phyloP scores from a whole-genome alignment of 2,113 vertebrate species.

The Dicerorhinus sumatrensis region DNA sequence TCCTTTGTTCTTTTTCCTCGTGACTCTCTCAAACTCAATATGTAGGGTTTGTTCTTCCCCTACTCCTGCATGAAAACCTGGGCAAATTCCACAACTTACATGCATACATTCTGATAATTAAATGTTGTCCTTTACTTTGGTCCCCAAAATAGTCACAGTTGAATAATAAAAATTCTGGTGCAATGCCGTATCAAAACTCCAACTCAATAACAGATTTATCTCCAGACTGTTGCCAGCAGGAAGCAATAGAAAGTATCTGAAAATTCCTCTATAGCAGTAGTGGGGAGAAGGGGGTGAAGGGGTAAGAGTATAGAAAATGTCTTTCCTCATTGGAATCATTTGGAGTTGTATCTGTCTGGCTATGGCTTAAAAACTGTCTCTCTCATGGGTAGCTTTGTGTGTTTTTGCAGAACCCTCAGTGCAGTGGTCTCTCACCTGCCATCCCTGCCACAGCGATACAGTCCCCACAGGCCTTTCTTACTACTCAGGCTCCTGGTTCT shows the following conservation, averaged over 20 bases:
- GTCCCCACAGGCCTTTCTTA: background rate
- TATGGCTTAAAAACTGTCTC: background rate
- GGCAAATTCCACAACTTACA: background rate
- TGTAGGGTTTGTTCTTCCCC: background rate
- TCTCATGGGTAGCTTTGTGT: background rate
- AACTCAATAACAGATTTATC: background rate
- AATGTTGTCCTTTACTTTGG: background rate
- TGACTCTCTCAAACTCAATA: background rate
- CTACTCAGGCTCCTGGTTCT: background rate
- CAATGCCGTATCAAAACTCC: background rate
- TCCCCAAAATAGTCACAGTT: background rate
- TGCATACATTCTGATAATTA: background rate
- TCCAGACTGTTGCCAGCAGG: background rate
- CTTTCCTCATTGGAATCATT: background rate
- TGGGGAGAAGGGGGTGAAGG: background rate
- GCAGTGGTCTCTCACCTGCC: background rate
- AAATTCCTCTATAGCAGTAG: background rate
- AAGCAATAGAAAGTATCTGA: background rate
- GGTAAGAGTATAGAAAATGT: background rate
- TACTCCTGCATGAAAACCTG: background rate
- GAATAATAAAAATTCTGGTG: background rate
- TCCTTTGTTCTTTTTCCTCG: background rate
- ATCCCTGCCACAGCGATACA: background rate
- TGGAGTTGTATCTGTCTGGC: background rate
- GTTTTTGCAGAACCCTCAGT: accelerated